phyloP scores from a whole-genome alignment of 2,888 invertebrate genomes.

The Philereme transversata region DNA sequence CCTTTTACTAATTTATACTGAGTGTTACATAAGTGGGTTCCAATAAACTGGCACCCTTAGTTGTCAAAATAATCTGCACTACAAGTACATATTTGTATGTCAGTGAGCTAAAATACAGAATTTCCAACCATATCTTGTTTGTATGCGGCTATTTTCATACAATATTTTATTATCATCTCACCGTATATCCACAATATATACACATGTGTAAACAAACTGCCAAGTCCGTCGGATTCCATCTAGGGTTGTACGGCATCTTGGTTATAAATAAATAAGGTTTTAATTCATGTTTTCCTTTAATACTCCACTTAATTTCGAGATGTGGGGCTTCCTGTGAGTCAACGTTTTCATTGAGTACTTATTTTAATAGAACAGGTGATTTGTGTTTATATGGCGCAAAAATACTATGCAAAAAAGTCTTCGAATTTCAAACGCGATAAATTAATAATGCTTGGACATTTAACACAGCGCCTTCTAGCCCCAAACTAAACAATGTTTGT shows the following conservation, averaged over 20 bases:
- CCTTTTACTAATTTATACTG: too few species aligned
- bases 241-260: constrained; percentile 31
- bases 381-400: too few species aligned
- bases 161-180: constrained; percentile 64
- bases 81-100: too few species aligned
- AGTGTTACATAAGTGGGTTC: too few species aligned
- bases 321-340: constrained; percentile 17
- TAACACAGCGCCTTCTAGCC: too few species aligned
- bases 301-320: constrained; percentile 5
- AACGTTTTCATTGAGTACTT: constrained; percentile 4
- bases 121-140: neutral
- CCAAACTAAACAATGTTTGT: too few species aligned
- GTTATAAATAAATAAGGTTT: constrained; percentile 14
- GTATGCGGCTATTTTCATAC: constrained; percentile 56
- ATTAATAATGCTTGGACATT: too few species aligned
- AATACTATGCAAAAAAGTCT: too few species aligned
- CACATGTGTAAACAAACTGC: constrained; percentile 72
- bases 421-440: too few species aligned
- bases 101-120: neutral
- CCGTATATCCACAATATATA: constrained; percentile 61
- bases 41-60: too few species aligned
- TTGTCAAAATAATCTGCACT: too few species aligned
- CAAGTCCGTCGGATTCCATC: constrained; percentile 54
- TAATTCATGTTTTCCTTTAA: constrained; percentile 15
- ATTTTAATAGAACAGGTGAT: too few species aligned